phyloP scores from a whole-genome alignment of 2,113 vertebrate species.

The Epinephelus lanceolatus region DNA sequence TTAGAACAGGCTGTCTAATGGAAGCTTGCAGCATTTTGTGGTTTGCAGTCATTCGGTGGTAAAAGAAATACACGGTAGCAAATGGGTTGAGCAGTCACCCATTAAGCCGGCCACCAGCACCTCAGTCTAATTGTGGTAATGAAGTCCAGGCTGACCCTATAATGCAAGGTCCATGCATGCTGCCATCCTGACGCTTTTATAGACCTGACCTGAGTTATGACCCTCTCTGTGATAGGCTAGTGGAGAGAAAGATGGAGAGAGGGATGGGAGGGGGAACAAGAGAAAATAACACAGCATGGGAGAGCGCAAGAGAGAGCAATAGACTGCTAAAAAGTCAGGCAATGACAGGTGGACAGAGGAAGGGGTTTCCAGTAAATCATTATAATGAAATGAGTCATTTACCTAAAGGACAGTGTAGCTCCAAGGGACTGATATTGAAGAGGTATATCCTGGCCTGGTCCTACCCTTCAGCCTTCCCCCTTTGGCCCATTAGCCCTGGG shows the following conservation, averaged over 20 bases:
- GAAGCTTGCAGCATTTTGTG: conserved; percentile 56
- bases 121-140: conserved; percentile 77
- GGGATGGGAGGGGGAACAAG: conserved; percentile 2
- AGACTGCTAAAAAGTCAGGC: conserved; percentile 56
- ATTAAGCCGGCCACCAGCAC: conserved; percentile 61
- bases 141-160: conserved; percentile 77
- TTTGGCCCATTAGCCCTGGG: conserved; percentile 53
- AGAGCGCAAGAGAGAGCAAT: conserved; percentile 38
- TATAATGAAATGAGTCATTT: conserved; percentile 78
- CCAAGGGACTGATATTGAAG: conserved; percentile 41
- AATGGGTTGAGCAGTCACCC: conserved; percentile 59
- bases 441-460: conserved; percentile 25
- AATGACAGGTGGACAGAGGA: conserved; percentile 42
- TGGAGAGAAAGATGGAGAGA: conserved; percentile 39
- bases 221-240: conserved; percentile 46
- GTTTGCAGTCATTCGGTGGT: conserved; percentile 50
- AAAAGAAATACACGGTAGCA: conserved; percentile 60
- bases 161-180: conserved; percentile 63
- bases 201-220: conserved; percentile 74
- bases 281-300: conserved; percentile 37
- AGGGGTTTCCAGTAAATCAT: conserved; percentile 73
- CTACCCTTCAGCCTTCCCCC: conserved; percentile 51
- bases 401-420: conserved; percentile 53
- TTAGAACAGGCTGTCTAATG: conserved; percentile 60
- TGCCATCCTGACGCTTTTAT: conserved; percentile 76